These are phyloP conservation scores for Petrocephalus microphthalmus DNA, from an alignment of 2,113 vertebrate genomes.

Conservation along the genomic window DNA sequence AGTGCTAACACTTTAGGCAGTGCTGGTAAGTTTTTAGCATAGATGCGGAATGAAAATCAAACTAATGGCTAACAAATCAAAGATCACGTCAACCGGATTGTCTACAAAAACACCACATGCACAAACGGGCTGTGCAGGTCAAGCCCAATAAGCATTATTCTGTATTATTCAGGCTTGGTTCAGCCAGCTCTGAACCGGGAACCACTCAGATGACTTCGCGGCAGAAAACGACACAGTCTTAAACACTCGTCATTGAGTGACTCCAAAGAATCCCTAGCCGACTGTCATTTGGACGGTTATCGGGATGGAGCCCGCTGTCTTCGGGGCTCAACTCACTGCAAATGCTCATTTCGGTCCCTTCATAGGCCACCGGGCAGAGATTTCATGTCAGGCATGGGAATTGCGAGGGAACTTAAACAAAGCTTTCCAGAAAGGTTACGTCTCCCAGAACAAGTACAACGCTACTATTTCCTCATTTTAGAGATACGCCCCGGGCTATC, in stretches of 20 bases:
- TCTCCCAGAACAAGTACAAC: slow-evolving; percentile 12
- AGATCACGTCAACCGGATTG: not conserved
- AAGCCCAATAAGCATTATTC: not conserved
- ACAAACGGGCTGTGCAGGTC: not conserved
- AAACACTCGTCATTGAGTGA: not conserved
- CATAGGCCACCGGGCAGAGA: not conserved
- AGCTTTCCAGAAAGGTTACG: slow-evolving; percentile 4
- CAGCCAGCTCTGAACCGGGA: not conserved
- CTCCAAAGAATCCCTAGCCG: not conserved
- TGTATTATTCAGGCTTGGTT: not conserved
- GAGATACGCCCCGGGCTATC: not conserved
- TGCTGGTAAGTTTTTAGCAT: not conserved
- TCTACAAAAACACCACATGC: not conserved
- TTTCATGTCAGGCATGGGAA: slow-evolving; percentile 8
- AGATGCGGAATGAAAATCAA: not conserved
- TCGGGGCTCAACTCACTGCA: not conserved
- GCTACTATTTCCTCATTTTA: slow-evolving; percentile 10
- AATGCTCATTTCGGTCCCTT: not conserved
- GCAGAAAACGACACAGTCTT: not conserved
- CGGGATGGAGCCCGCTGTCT: not conserved
- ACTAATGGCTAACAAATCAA: not conserved
- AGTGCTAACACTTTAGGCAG: not conserved
- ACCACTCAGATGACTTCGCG: not conserved
- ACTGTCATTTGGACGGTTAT: not conserved
- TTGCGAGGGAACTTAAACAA: slow-evolving; percentile 8